Conservation (phyloP, 2,888 invertebrate genomes). For the Stenoptilia bipunctidactyla region DNA sequence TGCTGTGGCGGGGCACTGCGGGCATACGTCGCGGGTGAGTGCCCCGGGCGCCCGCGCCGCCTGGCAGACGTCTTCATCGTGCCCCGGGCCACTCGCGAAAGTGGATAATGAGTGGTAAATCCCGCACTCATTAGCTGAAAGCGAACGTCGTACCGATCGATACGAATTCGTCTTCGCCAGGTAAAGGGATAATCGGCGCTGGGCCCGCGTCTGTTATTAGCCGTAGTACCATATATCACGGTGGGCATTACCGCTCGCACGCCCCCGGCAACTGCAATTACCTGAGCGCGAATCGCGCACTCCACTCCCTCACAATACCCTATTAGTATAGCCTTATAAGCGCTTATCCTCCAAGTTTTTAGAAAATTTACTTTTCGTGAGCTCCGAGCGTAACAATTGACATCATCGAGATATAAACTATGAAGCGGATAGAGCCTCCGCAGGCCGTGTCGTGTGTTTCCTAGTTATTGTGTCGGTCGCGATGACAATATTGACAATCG, state of each 20-base stretch:
- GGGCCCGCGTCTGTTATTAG: slow-evolving; percentile 60
- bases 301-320: slow-evolving; percentile 40
- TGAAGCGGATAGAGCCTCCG: background rate
- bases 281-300: slow-evolving; percentile 35
- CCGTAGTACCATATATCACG: slow-evolving; percentile 67
- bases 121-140: slow-evolving; percentile 62
- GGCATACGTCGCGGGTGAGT: slow-evolving; percentile 49
- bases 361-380: slow-evolving; percentile 13
- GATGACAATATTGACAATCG: slow-evolving; percentile 12
- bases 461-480: slow-evolving; percentile 12
- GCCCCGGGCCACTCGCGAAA: slow-evolving; percentile 54
- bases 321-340: slow-evolving; percentile 37
- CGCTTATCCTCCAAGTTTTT: slow-evolving; percentile 11
- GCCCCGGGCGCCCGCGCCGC: slow-evolving; percentile 36
- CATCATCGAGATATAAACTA: slow-evolving; percentile 7
- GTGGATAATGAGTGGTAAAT: slow-evolving; percentile 68
- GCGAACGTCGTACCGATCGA: slow-evolving; percentile 56
- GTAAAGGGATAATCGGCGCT: slow-evolving; percentile 64
- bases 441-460: slow-evolving; percentile 13
- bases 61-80: slow-evolving; percentile 57
- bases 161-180: slow-evolving; percentile 58
- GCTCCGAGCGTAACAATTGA: slow-evolving; percentile 12
- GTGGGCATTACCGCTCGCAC: slow-evolving; percentile 55
- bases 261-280: slow-evolving; percentile 52
- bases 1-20: slow-evolving; percentile 46